These are phyloP conservation scores for Sebastes iracundus DNA, from an alignment of 2,797 vertebrate species.

Conservation along the genomic window DNA sequence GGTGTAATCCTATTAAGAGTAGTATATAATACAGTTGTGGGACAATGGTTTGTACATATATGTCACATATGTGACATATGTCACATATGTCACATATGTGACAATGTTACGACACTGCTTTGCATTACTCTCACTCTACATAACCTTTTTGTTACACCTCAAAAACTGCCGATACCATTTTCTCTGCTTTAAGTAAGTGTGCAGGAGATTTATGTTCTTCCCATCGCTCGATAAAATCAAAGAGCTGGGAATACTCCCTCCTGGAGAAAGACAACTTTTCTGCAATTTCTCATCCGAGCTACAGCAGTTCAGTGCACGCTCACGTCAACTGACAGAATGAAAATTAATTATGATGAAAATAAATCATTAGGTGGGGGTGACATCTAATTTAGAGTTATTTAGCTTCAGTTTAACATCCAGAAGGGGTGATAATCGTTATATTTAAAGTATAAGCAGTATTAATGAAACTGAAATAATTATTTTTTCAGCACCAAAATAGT, in stretches of 20 bases:
- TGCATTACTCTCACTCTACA: constrained; percentile 9
- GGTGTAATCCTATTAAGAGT: constrained; percentile 60
- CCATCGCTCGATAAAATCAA: constrained; percentile 49
- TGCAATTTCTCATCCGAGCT: constrained; percentile 52
- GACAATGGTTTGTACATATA: constrained; percentile 26
- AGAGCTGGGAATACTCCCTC: constrained; percentile 33
- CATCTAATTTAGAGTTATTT: constrained; percentile 20
- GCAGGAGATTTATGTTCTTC: constrained; percentile 50
- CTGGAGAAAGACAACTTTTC: constrained; percentile 42
- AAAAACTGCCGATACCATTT: constrained; percentile 31
- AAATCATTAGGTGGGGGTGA: constrained; percentile 22
- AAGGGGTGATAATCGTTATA: neutral
- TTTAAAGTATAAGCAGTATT: neutral
- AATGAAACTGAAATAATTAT: neutral
- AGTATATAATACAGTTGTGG: constrained; percentile 31
- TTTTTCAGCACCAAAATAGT: neutral
- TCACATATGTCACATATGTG: constrained; percentile 1
- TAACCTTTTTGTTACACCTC: constrained; percentile 24
- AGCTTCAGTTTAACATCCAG: constrained; percentile 8
- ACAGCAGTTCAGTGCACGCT: constrained; percentile 17
- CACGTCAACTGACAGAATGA: constrained; percentile 12
- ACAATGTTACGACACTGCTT: constrained; percentile 2
- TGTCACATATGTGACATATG: constrained; percentile 1
- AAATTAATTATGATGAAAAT: constrained; percentile 40
- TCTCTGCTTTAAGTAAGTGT: constrained; percentile 37